A percentile compares a stretch with the other conserved stretches of the same genome.
Conservation (phyloP, 92 coral and sea anemone species). For the Actinostola sp. region DNA sequence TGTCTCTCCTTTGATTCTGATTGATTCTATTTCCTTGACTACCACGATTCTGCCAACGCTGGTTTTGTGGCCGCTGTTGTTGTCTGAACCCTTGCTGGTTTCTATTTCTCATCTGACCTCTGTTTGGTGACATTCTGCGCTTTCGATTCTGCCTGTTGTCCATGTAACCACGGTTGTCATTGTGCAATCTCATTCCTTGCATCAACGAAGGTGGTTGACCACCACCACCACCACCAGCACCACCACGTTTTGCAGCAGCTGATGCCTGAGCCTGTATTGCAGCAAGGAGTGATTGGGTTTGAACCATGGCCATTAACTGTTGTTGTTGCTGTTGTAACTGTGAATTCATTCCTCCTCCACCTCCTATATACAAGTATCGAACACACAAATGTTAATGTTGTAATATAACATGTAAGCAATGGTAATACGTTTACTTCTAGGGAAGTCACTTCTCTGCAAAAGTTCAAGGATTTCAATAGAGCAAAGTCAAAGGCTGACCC, state of each 20-base stretch:
- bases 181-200: slow-evolving; percentile 46
- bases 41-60: slow-evolving; percentile 20
- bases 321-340: slow-evolving; percentile 89
- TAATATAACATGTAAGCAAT: background rate
- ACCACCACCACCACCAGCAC: no score
- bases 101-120: slow-evolving; percentile 46
- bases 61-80: background rate
- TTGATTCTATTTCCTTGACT: slow-evolving; percentile 25
- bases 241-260: slow-evolving; percentile 49
- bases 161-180: slow-evolving; percentile 44
- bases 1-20: slow-evolving; percentile 20
- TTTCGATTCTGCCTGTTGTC: slow-evolving; percentile 71
- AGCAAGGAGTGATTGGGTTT: slow-evolving; percentile 93
- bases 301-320: slow-evolving; percentile 95
- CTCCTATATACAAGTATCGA: no score
- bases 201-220: slow-evolving; percentile 29
- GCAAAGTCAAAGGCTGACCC: no score
- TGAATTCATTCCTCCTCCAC: slow-evolving; percentile 63
- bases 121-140: slow-evolving; percentile 54
- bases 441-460: background rate
- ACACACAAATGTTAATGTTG: no score
- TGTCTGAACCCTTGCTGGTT: slow-evolving; percentile 32
- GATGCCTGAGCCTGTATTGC: slow-evolving; percentile 91
- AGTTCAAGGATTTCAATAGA: no score
- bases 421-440: background rate